phyloP scores from a whole-genome alignment of 2,888 invertebrate genomes.

The Dioctria rufipes region DNA sequence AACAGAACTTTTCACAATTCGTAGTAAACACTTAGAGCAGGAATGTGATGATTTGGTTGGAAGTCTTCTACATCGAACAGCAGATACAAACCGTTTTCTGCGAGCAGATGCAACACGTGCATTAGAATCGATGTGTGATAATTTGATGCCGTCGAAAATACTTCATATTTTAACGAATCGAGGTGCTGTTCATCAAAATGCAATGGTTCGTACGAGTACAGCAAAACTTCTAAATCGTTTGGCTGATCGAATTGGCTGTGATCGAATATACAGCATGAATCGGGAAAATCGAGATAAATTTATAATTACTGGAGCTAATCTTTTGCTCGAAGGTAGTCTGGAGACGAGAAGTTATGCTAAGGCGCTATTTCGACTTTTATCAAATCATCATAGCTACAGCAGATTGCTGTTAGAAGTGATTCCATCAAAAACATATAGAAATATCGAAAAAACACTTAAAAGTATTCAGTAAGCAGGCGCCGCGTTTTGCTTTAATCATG shows the following conservation, averaged over 20 bases:
- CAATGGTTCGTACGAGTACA: constrained; percentile 87
- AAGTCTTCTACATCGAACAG: constrained; percentile 87
- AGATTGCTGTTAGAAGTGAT: constrained; percentile 85
- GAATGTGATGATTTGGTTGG: constrained; percentile 90
- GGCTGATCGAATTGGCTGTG: constrained; percentile 82
- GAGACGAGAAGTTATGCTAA: constrained; percentile 89
- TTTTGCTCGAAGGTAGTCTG: constrained; percentile 88
- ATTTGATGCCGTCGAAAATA: constrained; percentile 80
- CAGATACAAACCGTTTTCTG: constrained; percentile 95
- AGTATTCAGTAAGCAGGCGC: constrained; percentile 62
- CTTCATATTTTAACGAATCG: constrained; percentile 78
- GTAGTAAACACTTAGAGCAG: constrained; percentile 75
- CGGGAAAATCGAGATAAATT: constrained; percentile 86
- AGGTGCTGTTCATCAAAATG: constrained; percentile 88
- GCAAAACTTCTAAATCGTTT: constrained; percentile 83
- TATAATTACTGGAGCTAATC: constrained; percentile 84
- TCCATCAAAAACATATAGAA: constrained; percentile 82
- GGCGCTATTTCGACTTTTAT: constrained; percentile 81
- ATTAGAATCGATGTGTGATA: constrained; percentile 85
- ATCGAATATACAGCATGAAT: constrained; percentile 80
- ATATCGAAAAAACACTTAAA: constrained; percentile 85
- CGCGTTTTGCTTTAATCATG: constrained; percentile 1
- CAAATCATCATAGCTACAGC: constrained; percentile 83
- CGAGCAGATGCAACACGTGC: constrained; percentile 87
- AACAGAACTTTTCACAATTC: constrained; percentile 82